phyloP scores from a whole-genome alignment of 64 coral and sea anemone genomes.

The Montipora efflorescens region DNA sequence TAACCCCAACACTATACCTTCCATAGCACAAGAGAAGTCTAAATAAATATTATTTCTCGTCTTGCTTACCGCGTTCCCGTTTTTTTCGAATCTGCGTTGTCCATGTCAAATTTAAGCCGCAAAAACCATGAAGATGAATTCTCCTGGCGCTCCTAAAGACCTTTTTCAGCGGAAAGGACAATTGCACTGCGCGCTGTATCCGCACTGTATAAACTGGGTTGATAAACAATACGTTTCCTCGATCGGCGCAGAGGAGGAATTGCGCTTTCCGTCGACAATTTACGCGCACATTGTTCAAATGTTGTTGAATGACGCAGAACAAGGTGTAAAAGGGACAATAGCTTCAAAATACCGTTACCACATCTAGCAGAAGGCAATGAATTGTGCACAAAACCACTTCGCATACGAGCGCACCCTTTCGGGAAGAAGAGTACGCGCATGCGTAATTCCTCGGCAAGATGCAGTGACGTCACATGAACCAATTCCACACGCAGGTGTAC shows the following conservation, averaged over 20 bases:
- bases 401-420: conserved; percentile 40
- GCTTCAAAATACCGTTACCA: conserved; percentile 2
- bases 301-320: neutral
- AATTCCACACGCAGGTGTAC: conserved; percentile 32
- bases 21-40: neutral
- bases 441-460: neutral
- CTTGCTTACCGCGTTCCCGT: conserved; percentile 26
- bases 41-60: neutral
- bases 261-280: neutral
- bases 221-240: neutral
- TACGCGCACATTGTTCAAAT: neutral
- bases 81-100: conserved; percentile 48
- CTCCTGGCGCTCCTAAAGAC: neutral
- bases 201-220: neutral
- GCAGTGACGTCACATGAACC: conserved; percentile 38
- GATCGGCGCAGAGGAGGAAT: neutral
- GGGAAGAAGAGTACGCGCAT: neutral
- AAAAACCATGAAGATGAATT: conserved; percentile 15
- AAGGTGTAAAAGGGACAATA: neutral
- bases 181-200: neutral
- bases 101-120: neutral
- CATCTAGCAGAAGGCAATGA: conserved; percentile 11
- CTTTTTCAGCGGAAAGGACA: neutral
- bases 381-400: neutral
- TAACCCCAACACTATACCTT: neutral